phyloP scores from a whole-genome alignment of 2,113 vertebrate species.

The Pontoporia blainvillei region DNA sequence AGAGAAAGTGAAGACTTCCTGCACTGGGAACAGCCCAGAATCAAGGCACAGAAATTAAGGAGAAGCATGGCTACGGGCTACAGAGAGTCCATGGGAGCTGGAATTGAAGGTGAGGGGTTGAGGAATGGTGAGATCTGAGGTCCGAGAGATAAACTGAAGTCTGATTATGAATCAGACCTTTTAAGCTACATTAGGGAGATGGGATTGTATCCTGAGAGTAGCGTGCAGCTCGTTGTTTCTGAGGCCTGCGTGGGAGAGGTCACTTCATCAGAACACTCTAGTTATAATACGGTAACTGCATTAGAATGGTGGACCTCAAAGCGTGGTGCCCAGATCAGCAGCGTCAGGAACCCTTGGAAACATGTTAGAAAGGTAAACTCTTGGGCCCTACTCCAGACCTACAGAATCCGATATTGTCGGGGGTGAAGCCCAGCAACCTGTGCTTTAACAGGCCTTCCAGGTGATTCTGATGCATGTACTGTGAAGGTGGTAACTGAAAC shows the following conservation, averaged over 20 bases:
- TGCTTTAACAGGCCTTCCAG: background rate
- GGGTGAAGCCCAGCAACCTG: background rate
- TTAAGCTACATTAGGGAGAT: background rate
- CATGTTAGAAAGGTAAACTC: background rate
- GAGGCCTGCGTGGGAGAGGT: background rate
- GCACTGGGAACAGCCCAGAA: background rate
- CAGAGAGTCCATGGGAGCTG: background rate
- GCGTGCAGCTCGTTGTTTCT: background rate
- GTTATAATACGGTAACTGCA: background rate
- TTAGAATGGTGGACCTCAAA: background rate
- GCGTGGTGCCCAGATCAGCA: background rate
- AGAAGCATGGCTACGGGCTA: background rate
- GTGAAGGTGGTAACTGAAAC: background rate
- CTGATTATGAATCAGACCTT: background rate
- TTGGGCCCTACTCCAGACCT: background rate
- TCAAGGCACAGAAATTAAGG: background rate
- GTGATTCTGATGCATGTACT: background rate
- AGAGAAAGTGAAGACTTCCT: background rate
- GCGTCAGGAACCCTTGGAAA: background rate
- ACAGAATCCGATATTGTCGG: background rate
- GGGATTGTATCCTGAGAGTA: background rate
- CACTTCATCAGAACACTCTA: background rate
- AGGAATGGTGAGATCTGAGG: background rate
- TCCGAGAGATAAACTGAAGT: background rate
- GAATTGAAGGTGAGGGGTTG: background rate